Evolutionary conservation across 2,113 vertebrate genomes (phyloP), one percentile per base, ranked within the genome.

Genomic region (Gymnorhina tibicen): DNA sequence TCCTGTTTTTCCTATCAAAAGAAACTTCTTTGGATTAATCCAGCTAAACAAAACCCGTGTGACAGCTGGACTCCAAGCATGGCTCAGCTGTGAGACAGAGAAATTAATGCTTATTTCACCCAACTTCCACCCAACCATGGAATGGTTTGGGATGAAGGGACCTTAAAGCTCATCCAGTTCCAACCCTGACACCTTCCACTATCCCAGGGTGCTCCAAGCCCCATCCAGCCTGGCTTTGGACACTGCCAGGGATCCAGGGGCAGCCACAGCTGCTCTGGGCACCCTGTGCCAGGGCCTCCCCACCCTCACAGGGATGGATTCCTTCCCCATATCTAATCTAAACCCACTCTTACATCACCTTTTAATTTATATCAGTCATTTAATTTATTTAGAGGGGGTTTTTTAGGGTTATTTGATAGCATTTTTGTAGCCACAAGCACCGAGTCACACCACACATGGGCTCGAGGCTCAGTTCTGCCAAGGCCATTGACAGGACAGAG

Each of bases 151-250:
- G 55, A 6, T 41, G 13, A 55, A 75, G 30, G n/a, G 41, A 55
- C 20, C 11, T 19, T 41, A 27, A n/a, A 69, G 8, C 14, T 47
- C 53, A 47, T 9, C 30, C n/a, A 53, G 24, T 41, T 22, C 55
- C 26, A 83, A 21, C 39, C 33, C 39, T 39, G 60, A 13, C 70
- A 47, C 20, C 3, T 53, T 17, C 46, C 39, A n/a, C 20, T 1
- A 0, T 1, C 39, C 53, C 78, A 89, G 39, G n/a, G 0, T 30
- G 28, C n/a, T 68, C 39, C 69, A 46, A 82, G 10, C 33, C 15
- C 68, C 1, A 1, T 24, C 44, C 53, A 89, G 0, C 16, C 69
- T 41, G 62, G n/a, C n/a, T 30, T 35, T 13, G 63, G 63, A 1
- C 30, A 41, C 10, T 21, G 0, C 24, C 70, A 83, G 55, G n/a